Evolutionary conservation across 1,140 invertebrate species (phyloP), one percentile per base, ranked within the genome.

Genomic region (Drosophila lacertosa): DNA sequence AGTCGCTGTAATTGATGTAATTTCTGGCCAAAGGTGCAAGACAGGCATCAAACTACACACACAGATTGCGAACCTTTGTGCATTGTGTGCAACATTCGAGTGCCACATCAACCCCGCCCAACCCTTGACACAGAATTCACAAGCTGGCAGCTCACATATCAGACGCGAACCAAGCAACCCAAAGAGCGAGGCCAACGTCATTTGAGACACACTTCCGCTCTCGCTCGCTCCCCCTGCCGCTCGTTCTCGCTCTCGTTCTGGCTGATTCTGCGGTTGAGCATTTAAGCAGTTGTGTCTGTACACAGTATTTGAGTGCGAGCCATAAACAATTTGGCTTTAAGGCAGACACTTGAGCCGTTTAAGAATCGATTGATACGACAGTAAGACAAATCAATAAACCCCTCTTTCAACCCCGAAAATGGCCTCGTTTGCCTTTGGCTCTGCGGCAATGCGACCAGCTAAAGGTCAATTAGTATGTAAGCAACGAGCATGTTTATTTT

Each of bases 1-100:
- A 70, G 73, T 76, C 82, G 58, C 50, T 59, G 77, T 86, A 88
- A 86, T 86, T 86, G 81, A 86, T 86, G 82, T 86, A 86, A 88
- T 86, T 82, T 74, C 66, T 75, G 74, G 70, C 65, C 66, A 54
- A 54, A 62, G 58, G 65, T 69, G 57, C 57, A 74, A 67, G 62
- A 35, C 63, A 77, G 77, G 82, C 82, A 88, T 78, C 74, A 74
- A 68, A 77, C 77, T 77, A 58, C 71, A 71, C 60, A 76, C 35
- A 69, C 10, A 54, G 29, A 55, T 54, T 55, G 54, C 16, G 35
- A 48, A 24, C 50, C 66, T 54, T 69, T 65, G 40, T 26, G 7
- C 63, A 51, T 50, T 48, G 64, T 68, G 55, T 50, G 39, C 58
- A 69, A 51, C 47, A 60, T 60, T 66, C 32, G 57, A 59, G 54